These are phyloP conservation scores for Meloidogyne chitwoodi DNA, from an alignment of 1,140 invertebrate genomes.

Conservation along the genomic window DNA sequence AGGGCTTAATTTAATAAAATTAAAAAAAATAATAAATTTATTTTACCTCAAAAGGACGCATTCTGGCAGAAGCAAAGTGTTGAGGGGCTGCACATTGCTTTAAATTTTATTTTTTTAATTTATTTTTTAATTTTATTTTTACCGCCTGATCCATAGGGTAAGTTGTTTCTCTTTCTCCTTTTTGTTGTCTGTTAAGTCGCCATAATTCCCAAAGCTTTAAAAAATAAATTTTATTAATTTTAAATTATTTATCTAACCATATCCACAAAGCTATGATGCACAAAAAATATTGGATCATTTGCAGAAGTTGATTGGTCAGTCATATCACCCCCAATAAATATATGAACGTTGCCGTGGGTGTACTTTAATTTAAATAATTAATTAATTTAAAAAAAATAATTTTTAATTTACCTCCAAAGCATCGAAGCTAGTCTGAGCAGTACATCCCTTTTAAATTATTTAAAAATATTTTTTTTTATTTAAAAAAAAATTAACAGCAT, in stretches of 20 bases:
- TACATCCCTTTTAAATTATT: slow-evolving; percentile 7
- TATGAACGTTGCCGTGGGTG: slow-evolving; percentile 51
- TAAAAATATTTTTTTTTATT: not conserved
- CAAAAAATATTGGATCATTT: slow-evolving; percentile 51
- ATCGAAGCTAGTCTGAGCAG: slow-evolving; percentile 9
- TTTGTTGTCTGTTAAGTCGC: not conserved
- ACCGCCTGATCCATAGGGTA: slow-evolving; percentile 15
- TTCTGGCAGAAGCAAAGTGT: slow-evolving; percentile 54
- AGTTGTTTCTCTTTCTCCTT: not conserved
- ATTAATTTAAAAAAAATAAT: not conserved
- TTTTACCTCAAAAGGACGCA: slow-evolving; percentile 54
- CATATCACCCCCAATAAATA: slow-evolving; percentile 55
- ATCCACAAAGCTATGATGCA: slow-evolving; percentile 61
- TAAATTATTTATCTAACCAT: slow-evolving; percentile 31
- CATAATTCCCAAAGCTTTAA: slow-evolving; percentile 10
- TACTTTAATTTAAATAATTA: slow-evolving; percentile 35
- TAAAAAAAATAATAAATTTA: slow-evolving; percentile 14
- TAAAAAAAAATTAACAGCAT: not conserved
- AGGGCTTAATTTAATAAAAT: not conserved
- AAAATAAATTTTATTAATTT: not conserved
- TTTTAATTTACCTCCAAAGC: slow-evolving; percentile 3
- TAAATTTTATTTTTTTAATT: not conserved
- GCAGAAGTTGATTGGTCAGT: slow-evolving; percentile 15
- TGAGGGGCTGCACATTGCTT: slow-evolving; percentile 48
- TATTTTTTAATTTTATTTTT: not conserved